These are phyloP conservation scores for Melikaiella ostensackeni DNA, from an alignment of 2,888 invertebrate species.

Conservation along the genomic window DNA sequence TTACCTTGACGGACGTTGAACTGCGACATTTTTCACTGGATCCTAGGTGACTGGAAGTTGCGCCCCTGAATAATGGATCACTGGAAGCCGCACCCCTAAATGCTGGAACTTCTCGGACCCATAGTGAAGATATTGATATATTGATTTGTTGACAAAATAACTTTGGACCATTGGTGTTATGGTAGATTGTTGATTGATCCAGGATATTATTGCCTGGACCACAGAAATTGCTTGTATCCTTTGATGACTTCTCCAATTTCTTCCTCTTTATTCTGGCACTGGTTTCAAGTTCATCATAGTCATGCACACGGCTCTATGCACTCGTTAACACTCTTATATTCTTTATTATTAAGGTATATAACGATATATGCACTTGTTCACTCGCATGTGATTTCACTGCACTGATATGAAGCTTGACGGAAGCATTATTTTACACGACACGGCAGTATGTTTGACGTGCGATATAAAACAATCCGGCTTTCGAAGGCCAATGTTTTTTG, in stretches of 20 bases:
- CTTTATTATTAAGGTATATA: background rate
- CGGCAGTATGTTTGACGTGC: no score
- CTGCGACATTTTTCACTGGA: background rate
- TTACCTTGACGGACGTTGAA: background rate
- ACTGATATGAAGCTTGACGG: background rate
- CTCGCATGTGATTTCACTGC: background rate
- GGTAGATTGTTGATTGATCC: background rate
- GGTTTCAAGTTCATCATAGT: background rate
- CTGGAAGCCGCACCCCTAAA: background rate
- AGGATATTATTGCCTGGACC: background rate
- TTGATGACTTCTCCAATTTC: background rate
- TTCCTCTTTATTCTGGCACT: background rate
- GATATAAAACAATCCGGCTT: constrained; percentile 9
- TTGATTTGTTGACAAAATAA: background rate
- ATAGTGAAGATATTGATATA: background rate
- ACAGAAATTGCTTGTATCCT: background rate
- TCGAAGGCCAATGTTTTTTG: constrained; percentile 12
- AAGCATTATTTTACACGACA: background rate
- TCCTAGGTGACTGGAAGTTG: background rate
- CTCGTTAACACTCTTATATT: background rate
- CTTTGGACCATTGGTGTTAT: background rate
- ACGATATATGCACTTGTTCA: background rate
- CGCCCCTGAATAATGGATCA: no score
- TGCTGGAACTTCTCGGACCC: background rate
- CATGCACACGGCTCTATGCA: background rate